Evolutionary conservation across 2,797 vertebrate genomes (phyloP), one percentile per base, ranked within the genome.

Genomic region (Labeo calbasu): DNA sequence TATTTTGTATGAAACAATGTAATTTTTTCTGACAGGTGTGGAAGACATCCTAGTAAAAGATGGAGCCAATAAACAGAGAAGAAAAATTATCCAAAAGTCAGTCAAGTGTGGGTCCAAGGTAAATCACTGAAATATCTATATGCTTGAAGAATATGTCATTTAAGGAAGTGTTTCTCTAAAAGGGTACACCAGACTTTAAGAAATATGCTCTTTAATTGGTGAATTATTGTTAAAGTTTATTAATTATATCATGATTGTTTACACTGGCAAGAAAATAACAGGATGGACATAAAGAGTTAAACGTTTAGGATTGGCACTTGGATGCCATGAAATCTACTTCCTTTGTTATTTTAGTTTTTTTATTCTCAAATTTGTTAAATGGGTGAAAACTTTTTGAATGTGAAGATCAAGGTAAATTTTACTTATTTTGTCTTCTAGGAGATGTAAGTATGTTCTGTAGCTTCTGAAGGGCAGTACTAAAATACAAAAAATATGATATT

Each of bases 31-130:
- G 79, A 81, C 84, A 99, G 98, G 96, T 12, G 97, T 99, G 88
- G 98, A 99, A 92, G 98, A 99, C 90, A 99, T 99, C 91, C 92
- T 99, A 86, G 97, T 99, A 17, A 97, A 95, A 91, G 92, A 89
- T 0, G 91, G 92, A 32, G 97, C 98, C n/a, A 96, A 99, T 83
- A 90, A 40, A 68, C 92, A 84, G 87, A 96, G 98, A 86, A 91
- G 88, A 40, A 93, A 91, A 82, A 96, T 99, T 46, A 96, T 99
- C 61, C 82, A 94, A 63, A 91, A 94, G 13, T 99, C 97, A 0
- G 87, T 93, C 11, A 92, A 88, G 40, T 94, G 95, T 65, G 97
- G 98, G 32, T 92, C 93, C 51, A 95, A 91, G 92, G 98, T 99
- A 88, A 91, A 90, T 66, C 3, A 6, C 1, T 13, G 19, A 46